A percentile compares a stretch with the other conserved stretches of the same genome.
Conservation (phyloP, 2,797 vertebrate species). For the Alectoris magna region DNA sequence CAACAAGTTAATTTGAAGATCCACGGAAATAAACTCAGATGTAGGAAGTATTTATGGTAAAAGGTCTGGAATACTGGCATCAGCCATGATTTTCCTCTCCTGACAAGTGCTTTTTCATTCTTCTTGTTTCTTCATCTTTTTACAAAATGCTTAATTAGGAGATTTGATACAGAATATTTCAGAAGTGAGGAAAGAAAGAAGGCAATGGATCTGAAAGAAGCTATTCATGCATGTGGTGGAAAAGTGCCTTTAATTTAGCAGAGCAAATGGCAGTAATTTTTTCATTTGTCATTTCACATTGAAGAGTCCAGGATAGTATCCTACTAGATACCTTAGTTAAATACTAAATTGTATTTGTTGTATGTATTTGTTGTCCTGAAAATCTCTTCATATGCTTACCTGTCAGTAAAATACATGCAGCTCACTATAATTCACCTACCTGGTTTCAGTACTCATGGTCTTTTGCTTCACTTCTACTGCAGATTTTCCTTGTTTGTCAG, state of each 20-base stretch:
- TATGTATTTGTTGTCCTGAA: background rate
- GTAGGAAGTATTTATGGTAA: slow-evolving; percentile 50
- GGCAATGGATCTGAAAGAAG: slow-evolving; percentile 27
- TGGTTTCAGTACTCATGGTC: background rate
- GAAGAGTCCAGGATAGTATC: background rate
- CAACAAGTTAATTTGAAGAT: slow-evolving; percentile 47
- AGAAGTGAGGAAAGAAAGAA: slow-evolving; percentile 8
- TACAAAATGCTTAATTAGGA: slow-evolving; percentile 38
- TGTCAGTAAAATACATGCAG: background rate
- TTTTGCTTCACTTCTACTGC: background rate
- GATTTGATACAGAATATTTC: background rate
- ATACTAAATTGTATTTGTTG: background rate
- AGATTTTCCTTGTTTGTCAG: background rate
- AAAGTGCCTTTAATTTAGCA: background rate
- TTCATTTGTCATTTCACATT: background rate
- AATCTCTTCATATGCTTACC: background rate
- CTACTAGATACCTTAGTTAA: background rate
- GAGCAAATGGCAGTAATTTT: background rate
- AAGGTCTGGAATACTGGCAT: slow-evolving; percentile 38
- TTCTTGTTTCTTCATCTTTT: slow-evolving; percentile 44
- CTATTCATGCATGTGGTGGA: slow-evolving; percentile 46
- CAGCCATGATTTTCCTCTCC: slow-evolving; percentile 41
- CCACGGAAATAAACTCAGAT: slow-evolving; percentile 35
- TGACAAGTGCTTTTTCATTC: slow-evolving; percentile 46
- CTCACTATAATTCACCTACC: background rate